These are phyloP conservation scores for Acrocephalus arundinaceus DNA, from an alignment of 2,113 vertebrate species.

Conservation along the genomic window DNA sequence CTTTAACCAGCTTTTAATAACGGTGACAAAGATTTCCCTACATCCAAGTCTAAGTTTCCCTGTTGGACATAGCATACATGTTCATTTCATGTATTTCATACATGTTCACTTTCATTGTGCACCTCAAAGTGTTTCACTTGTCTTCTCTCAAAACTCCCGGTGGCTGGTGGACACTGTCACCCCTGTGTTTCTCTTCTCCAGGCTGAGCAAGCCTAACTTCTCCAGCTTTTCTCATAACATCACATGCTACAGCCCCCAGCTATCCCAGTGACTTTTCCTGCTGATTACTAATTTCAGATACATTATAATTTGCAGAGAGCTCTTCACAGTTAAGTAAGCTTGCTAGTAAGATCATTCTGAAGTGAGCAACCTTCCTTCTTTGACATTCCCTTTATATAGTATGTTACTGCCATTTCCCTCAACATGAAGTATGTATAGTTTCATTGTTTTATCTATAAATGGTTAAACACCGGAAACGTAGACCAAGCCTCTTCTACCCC, in stretches of 20 bases:
- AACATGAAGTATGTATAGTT: not conserved
- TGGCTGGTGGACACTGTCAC: not conserved
- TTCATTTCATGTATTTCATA: too few species aligned
- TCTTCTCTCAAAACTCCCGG: not conserved
- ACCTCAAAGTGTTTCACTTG: not conserved
- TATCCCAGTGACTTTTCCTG: not conserved
- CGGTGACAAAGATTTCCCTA: not conserved
- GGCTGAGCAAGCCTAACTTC: not conserved
- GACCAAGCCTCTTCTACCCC: not conserved
- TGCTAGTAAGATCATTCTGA: not conserved
- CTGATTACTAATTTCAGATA: not conserved
- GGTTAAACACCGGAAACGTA: not conserved
- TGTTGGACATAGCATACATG: rapidly evolving
- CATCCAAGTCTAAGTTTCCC: not conserved
- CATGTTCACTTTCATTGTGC: not conserved
- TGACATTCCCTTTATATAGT: not conserved
- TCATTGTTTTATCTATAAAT: not conserved
- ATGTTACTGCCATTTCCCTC: not conserved
- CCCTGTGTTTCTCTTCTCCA: not conserved
- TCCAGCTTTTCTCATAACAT: not conserved
- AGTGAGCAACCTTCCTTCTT: not conserved
- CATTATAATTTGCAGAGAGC: not conserved
- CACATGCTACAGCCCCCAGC: not conserved
- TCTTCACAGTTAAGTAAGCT: not conserved
- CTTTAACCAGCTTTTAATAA: not conserved